Evolutionary conservation across 2,113 vertebrate species (phyloP).

Genomic region (Perca schrenkii): DNA sequence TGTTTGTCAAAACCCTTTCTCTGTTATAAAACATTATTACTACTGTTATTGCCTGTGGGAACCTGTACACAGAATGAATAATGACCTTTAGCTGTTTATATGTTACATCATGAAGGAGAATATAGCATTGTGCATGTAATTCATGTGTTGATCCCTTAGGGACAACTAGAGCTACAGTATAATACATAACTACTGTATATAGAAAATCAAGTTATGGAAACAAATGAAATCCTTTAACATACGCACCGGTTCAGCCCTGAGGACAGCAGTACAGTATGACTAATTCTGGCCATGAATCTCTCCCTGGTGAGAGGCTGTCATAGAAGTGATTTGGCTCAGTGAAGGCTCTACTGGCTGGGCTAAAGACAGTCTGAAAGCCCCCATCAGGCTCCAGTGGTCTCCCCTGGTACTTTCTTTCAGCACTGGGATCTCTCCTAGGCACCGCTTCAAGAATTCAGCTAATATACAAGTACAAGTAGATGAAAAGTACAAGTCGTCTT

Average conservation of each 20-base stretch:
- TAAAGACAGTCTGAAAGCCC: constrained; percentile 45
- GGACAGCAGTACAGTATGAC: constrained; percentile 61
- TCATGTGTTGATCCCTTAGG: not conserved
- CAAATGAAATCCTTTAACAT: constrained; percentile 11
- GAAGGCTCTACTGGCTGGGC: constrained; percentile 56
- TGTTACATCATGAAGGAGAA: constrained; percentile 9
- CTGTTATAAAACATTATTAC: no score
- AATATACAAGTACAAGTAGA: constrained; percentile 5
- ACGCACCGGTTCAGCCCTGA: constrained; percentile 38
- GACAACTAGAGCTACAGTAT: not conserved
- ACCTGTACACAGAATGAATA: constrained; percentile 2
- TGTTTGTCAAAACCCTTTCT: not conserved
- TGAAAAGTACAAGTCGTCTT: not conserved
- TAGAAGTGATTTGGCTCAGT: constrained; percentile 61
- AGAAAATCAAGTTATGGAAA: constrained; percentile 12
- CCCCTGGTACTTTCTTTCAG: constrained; percentile 44
- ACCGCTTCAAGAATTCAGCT: constrained; percentile 43
- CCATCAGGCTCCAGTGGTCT: constrained; percentile 46
- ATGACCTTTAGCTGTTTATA: not conserved
- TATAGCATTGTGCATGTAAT: not conserved
- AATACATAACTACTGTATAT: not conserved
- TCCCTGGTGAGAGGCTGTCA: constrained; percentile 65
- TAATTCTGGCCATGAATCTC: constrained; percentile 60
- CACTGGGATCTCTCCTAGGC: constrained; percentile 31
- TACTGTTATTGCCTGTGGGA: not conserved